These are phyloP conservation scores for Phoxinus phoxinus DNA, from an alignment of 2,113 vertebrate species.

Conservation along the genomic window DNA sequence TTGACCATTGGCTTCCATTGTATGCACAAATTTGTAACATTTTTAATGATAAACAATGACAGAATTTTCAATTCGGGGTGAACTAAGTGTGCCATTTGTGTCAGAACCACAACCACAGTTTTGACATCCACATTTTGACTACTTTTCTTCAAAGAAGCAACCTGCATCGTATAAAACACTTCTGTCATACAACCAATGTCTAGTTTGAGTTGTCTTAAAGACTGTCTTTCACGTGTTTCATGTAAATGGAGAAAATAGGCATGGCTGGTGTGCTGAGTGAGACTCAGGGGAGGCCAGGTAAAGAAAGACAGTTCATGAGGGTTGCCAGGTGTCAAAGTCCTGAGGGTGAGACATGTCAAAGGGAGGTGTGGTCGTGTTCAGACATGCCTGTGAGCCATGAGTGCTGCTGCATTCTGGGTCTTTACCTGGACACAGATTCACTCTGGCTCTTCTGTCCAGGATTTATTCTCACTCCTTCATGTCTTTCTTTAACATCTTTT, in stretches of 20 bases:
- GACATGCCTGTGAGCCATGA: slow-evolving; percentile 44
- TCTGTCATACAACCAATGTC: not conserved
- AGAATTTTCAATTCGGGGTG: not conserved
- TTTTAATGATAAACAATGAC: too few species aligned
- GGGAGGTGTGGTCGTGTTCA: slow-evolving; percentile 36
- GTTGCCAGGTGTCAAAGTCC: slow-evolving; percentile 60
- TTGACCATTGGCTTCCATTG: too few species aligned
- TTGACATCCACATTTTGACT: not conserved
- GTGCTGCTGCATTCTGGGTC: not conserved
- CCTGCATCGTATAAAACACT: not conserved
- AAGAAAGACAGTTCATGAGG: not conserved
- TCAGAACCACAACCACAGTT: not conserved
- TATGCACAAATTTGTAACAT: too few species aligned
- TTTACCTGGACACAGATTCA: slow-evolving; percentile 6
- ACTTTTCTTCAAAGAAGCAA: not conserved
- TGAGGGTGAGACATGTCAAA: slow-evolving; percentile 40
- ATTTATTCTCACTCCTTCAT: too few species aligned
- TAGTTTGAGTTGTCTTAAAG: not conserved
- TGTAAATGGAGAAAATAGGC: not conserved
- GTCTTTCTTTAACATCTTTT: not conserved
- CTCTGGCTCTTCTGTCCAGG: not conserved
- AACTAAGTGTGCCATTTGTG: not conserved
- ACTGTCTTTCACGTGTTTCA: not conserved
- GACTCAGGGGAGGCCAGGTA: not conserved
- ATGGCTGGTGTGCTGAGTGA: not conserved